Base-by-base conservation (phyloP, 35 echinoderm and acorn worm genomes). In the Diadema setosum region DNA sequence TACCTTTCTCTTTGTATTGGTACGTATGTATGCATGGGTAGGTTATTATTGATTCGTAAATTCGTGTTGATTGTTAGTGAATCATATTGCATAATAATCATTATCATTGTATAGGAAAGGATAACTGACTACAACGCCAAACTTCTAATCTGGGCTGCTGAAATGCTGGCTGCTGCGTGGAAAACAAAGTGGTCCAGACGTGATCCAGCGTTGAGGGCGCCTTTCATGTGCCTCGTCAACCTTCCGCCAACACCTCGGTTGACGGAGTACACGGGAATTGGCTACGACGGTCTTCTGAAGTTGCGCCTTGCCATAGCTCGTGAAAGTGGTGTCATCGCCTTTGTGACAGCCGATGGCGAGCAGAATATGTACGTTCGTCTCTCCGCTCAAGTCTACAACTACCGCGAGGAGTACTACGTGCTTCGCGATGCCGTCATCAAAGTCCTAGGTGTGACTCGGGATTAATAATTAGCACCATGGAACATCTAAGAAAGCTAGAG, bases 351-450 rank as follows among this genome's bases (percentile, higher is more conserved):
- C 8, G 40, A 86, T 39, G 52, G 63, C 27, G 81, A 84, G 18
- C 83, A 59, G 7, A 84, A 70, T 30, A 50, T 89, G 6, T 99
- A 86, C 81, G 40, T 64, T 5, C 60, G 96, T 44, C 27, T 99
- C n/a, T 89, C 85, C 43, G 89, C 45, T 14, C 89, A 99, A 5
- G 93, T 92, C 15, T 92, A 94, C 69, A 99, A 99, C 76, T 80
- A 39, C 33, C 84, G 92, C 65, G 89, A 92, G 40, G 96, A 99
- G 85, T 99, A 94, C 70, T 87, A 45, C 65, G 48, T 46, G 55
- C 43, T 99, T 6, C 88, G 85, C 39, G 93, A 99, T 81, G 86
- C 83, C 16, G 32, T 99, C 1, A 37, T 95, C 41, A 89, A 92
- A 21, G 17, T 96, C 20, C 29, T 87, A 7, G 73, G 37, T 78